These are phyloP conservation scores for Petrocephalus zakoni DNA, from an alignment of 2,113 vertebrate genomes.

Conservation along the genomic window DNA sequence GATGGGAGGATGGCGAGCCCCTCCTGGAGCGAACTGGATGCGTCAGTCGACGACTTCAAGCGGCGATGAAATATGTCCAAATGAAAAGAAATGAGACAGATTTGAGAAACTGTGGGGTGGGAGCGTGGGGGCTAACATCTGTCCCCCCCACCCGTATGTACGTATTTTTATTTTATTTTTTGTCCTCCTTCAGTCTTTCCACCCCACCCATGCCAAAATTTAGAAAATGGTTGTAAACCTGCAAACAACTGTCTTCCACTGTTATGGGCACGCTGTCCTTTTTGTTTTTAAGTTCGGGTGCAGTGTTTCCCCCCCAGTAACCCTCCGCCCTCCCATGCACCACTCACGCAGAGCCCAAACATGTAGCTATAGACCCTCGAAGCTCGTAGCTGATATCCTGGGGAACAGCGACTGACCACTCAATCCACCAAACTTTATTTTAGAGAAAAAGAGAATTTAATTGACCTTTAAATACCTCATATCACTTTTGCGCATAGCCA, in stretches of 20 bases:
- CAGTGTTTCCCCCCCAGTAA: constrained; percentile 25
- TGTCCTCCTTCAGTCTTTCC: neutral
- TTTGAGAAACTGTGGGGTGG: neutral
- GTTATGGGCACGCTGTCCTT: constrained; percentile 48
- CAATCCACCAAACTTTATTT: constrained; percentile 30
- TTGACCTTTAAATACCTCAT: constrained; percentile 63
- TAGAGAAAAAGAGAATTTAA: constrained; percentile 33
- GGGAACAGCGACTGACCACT: constrained; percentile 46
- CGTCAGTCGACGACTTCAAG: neutral
- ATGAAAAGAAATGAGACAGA: neutral
- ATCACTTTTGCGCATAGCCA: constrained; percentile 54
- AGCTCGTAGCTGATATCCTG: constrained; percentile 43
- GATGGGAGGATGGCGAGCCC: neutral
- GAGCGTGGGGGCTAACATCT: neutral
- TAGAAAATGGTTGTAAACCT: constrained; percentile 31
- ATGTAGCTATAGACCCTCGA: constrained; percentile 63
- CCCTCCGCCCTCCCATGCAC: constrained; percentile 36
- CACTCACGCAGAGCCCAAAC: constrained; percentile 53
- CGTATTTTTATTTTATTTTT: no score
- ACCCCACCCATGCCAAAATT: neutral
- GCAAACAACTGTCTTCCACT: constrained; percentile 68
- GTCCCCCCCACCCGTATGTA: neutral
- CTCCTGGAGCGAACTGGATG: neutral
- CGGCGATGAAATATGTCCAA: neutral
- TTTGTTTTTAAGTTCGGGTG: neutral